These are phyloP conservation scores for Mixornis gularis DNA, from an alignment of 2,113 vertebrate species.

Conservation along the genomic window DNA sequence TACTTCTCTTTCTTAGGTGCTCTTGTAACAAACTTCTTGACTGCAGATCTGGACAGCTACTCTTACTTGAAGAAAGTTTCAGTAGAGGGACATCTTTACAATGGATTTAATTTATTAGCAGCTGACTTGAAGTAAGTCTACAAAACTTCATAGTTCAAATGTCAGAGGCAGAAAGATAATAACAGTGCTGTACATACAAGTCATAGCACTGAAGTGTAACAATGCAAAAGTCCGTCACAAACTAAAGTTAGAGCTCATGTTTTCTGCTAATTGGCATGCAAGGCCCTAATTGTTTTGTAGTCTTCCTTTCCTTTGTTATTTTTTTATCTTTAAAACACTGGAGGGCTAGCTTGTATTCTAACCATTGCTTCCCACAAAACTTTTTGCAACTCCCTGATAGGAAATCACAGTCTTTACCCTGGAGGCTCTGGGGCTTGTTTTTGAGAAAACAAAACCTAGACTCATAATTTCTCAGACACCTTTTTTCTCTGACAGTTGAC, in stretches of 20 bases:
- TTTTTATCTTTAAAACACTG: neutral
- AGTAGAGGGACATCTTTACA: conserved; percentile 87
- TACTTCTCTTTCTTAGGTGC: conserved; percentile 73
- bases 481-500: neutral
- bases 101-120: conserved; percentile 94
- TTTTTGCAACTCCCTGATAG: neutral
- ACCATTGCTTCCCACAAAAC: neutral
- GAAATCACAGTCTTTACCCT: neutral
- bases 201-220: neutral
- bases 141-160: neutral
- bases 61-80: conserved; percentile 93
- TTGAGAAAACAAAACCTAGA: neutral
- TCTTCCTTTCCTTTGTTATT: neutral
- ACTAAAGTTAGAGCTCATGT: neutral
- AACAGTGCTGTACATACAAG: neutral
- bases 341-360: neutral
- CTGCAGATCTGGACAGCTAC: conserved; percentile 83
- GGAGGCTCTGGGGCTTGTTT: neutral
- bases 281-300: neutral
- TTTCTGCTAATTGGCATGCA: neutral
- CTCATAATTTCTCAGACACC: neutral
- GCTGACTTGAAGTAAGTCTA: conserved; percentile 90
- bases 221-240: neutral
- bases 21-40: conserved; percentile 89
- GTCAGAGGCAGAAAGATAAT: neutral